Evolutionary conservation across 2,797 vertebrate genomes (phyloP).

Genomic region (Trichosurus vulpecula): DNA sequence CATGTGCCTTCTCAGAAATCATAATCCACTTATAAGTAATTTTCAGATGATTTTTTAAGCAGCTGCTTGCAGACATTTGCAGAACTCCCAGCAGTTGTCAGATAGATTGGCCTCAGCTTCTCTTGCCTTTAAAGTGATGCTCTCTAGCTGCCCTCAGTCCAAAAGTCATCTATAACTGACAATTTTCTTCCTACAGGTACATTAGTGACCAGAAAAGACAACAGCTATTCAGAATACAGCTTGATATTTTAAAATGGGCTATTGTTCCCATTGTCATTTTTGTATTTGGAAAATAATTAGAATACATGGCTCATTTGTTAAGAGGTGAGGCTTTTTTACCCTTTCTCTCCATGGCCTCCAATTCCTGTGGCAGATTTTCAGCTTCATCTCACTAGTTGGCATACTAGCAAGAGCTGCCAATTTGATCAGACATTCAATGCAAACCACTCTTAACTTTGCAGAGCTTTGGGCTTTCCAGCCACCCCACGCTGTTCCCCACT

Average conservation of each 20-base stretch:
- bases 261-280: not conserved
- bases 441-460: not conserved
- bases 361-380: constrained; percentile 9
- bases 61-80: constrained; percentile 21
- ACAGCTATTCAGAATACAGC: constrained; percentile 61
- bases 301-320: not conserved
- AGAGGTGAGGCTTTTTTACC: not conserved
- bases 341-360: not conserved
- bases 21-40: constrained; percentile 71
- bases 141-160: constrained; percentile 57
- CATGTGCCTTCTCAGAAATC: constrained; percentile 68
- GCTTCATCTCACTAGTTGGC: not conserved
- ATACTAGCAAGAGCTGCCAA: not conserved
- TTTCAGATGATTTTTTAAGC: constrained; percentile 41
- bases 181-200: constrained; percentile 58
- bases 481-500: not conserved
- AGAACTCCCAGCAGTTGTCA: constrained; percentile 59
- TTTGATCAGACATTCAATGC: constrained; percentile 1
- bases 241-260: constrained; percentile 40
- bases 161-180: constrained; percentile 58
- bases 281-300: not conserved
- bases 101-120: constrained; percentile 39
- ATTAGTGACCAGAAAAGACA: constrained; percentile 50
- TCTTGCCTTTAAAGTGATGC: constrained; percentile 34
- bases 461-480: not conserved